A percentile compares a stretch with the other conserved stretches of the same genome.
Conservation (phyloP, 2,888 invertebrate genomes). For the Drosophila setosimentum region DNA sequence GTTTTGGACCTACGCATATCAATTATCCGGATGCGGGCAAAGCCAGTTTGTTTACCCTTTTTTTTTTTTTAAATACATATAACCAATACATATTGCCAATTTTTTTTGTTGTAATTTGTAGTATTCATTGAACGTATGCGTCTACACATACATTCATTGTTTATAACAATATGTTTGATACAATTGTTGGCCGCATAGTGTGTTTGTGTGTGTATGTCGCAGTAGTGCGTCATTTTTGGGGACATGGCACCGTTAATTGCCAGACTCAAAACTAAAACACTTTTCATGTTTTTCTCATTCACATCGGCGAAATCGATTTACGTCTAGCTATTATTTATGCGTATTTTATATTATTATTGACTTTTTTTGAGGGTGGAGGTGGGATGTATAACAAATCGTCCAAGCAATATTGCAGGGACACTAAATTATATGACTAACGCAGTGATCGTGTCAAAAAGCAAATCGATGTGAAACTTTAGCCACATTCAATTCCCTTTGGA, state of each 20-base stretch:
- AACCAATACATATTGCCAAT: neutral
- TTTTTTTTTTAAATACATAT: neutral
- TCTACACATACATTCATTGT: neutral
- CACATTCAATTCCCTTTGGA: neutral
- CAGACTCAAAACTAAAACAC: conserved; percentile 45
- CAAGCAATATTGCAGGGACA: neutral
- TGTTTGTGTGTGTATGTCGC: conserved; percentile 24
- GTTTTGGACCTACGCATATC: conserved; percentile 34
- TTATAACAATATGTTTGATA: conserved; percentile 36
- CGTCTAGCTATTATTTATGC: neutral
- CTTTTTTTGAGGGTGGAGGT: neutral
- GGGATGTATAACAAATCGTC: neutral
- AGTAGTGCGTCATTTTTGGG: conserved; percentile 43
- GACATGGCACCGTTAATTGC: conserved; percentile 10
- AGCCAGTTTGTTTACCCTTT: conserved; percentile 61
- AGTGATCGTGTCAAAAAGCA: conserved; percentile 11
- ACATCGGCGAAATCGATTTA: conserved; percentile 16
- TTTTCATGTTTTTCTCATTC: conserved; percentile 51
- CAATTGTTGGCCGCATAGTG: conserved; percentile 46
- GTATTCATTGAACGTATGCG: conserved; percentile 30
- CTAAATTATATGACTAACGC: conserved; percentile 19
- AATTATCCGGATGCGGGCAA: conserved; percentile 73
- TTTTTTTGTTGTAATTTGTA: conserved; percentile 15
- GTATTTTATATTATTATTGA: neutral
- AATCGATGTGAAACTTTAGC: neutral